Percentiles rank a stretch among this genome's conserved stretches.
phyloP scores from a whole-genome alignment of 2,113 vertebrate species.

The Leptobrachium leishanense region DNA sequence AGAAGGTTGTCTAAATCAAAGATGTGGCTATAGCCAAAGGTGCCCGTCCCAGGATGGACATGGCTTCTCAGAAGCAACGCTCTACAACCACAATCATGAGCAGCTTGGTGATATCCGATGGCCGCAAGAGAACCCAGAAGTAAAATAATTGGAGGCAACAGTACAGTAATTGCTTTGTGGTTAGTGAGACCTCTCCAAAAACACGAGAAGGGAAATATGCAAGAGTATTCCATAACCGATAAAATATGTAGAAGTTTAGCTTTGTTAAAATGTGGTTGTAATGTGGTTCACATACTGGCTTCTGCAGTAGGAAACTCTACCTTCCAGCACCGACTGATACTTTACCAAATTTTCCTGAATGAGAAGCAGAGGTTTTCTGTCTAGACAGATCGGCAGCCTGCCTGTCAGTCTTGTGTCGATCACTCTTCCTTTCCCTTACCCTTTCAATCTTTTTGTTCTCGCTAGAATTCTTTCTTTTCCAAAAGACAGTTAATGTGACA shows the following conservation, averaged over 20 bases:
- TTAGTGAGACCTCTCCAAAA: slow-evolving; percentile 8
- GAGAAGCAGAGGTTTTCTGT: too few species aligned
- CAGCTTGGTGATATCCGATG: background rate
- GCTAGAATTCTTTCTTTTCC: too few species aligned
- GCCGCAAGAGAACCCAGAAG: background rate
- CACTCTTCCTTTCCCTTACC: too few species aligned
- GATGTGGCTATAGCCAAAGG: too few species aligned
- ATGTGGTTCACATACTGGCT: slow-evolving; percentile 12
- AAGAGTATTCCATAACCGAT: background rate
- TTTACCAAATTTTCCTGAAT: too few species aligned
- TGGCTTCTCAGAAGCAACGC: too few species aligned
- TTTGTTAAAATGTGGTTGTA: background rate
- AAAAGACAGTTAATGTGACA: too few species aligned
- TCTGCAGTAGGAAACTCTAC: slow-evolving; percentile 20
- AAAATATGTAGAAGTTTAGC: slow-evolving; percentile 20
- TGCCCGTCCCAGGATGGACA: too few species aligned
- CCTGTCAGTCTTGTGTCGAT: background rate
- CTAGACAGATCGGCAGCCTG: too few species aligned
- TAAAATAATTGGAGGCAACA: background rate
- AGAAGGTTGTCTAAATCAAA: too few species aligned
- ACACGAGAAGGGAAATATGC: background rate
- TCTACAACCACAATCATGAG: too few species aligned
- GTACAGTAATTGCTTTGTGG: slow-evolving; percentile 23
- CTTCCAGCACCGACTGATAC: background rate
- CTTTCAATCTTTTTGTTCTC: too few species aligned